These are phyloP conservation scores for Arbacia lixula DNA, from an alignment of 53 echinoderm and acorn worm genomes.

Conservation along the genomic window DNA sequence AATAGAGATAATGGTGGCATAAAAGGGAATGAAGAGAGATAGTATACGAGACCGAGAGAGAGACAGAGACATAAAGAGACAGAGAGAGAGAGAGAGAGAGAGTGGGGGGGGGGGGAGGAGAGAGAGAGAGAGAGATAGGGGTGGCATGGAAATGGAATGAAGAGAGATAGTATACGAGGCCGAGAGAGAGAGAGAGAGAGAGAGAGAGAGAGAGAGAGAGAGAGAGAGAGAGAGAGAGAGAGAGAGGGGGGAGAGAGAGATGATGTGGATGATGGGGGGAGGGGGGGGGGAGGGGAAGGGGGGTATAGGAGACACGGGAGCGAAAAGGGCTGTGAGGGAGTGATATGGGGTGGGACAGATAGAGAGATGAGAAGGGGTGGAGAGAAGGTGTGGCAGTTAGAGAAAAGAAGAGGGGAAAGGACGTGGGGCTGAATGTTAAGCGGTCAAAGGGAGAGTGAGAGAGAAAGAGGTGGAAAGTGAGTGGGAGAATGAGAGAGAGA, in stretches of 20 bases:
- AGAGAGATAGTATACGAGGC: not conserved
- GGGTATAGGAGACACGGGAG: not conserved
- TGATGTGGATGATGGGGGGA: not conserved
- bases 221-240: not conserved
- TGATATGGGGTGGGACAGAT: not conserved
- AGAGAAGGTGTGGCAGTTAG: not conserved
- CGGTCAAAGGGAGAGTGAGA: not conserved
- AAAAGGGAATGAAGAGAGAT: not conserved
- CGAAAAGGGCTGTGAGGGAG: not conserved
- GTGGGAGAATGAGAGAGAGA: not conserved
- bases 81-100: not conserved
- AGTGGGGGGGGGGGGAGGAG: not conserved
- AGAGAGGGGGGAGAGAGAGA: not conserved
- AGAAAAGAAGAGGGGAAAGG: not conserved
- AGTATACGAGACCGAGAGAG: not conserved
- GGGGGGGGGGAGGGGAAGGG: not conserved
- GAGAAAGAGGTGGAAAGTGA: not conserved
- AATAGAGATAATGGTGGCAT: not conserved
- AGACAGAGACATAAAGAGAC: not conserved
- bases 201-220: not conserved
- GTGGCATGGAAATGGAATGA: not conserved
- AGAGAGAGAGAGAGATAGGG: not conserved
- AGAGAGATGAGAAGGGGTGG: no score
- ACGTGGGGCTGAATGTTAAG: not conserved
- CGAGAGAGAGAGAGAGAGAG: not conserved